Base-by-base conservation (phyloP, 2,888 invertebrate genomes). In the Acleris laterana region DNA sequence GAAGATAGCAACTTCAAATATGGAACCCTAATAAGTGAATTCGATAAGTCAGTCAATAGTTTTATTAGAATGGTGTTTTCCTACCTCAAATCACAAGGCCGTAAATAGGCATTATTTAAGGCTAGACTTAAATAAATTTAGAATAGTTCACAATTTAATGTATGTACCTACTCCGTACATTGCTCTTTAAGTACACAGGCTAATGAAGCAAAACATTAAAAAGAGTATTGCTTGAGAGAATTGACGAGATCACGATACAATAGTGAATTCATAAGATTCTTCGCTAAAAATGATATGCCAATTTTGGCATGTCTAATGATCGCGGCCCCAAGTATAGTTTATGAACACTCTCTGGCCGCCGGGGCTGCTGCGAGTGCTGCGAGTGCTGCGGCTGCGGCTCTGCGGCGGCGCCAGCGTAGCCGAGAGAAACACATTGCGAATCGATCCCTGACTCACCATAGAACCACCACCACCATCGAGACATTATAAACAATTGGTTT, bases 61-160 rank as follows among this genome's bases (percentile, higher is more conserved):
- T 85, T 82, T 84, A 62, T 84, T 67, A 67, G 46, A 83, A 84
- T 87, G 86, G 86, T 88, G 85, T 88, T 85, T 73, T 71, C 60
- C 28, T 58, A 61, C 50, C 74, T 59, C 56, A 22, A 77, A 78
- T 79, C 79, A 78, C 81, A 85, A 89, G 87, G 89, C 88, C 84
- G 79, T 81, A 71, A 74, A 75, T 83, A 86, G 84, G 85, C 60
- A 32, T 63, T 56, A 25, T 38, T 69, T 69, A 84, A 84, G 86
- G 86, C 85, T 85, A 73, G 76, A 78, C 78, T 79, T 79, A 79
- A 76, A 72, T 81, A 81, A 75, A 80, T 83, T 79, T 80, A 82
- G 70, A 74, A 74, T 76, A 74, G 69, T 63, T 68, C 22, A 55
- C 60, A 64, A 28, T 60, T 53, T 53, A 65, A 51, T 53, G 50